A percentile compares a stretch with the other conserved stretches of the same genome.
phyloP scores from a whole-genome alignment of 2,888 invertebrate species.

The Nematopogon swammerdamellus region DNA sequence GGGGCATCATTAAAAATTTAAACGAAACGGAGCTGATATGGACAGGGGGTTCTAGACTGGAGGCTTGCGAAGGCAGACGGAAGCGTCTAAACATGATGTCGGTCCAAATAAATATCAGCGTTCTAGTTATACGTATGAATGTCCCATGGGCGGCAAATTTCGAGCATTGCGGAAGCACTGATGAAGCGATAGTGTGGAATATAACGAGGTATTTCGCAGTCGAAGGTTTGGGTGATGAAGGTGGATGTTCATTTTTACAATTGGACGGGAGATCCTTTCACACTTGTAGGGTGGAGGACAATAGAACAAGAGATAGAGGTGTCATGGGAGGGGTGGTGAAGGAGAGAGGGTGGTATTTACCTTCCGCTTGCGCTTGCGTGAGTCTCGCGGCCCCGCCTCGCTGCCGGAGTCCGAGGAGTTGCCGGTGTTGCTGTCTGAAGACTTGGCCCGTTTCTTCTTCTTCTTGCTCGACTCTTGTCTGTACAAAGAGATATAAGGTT shows the following conservation, averaged over 20 bases:
- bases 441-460: slow-evolving; percentile 58
- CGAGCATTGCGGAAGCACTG: neutral
- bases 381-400: slow-evolving; percentile 34
- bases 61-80: no score
- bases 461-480: slow-evolving; percentile 47
- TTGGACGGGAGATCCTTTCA: neutral
- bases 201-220: no score
- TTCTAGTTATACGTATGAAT: no score
- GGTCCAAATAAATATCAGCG: no score
- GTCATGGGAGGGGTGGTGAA: neutral
- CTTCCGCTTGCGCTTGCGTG: slow-evolving; percentile 45
- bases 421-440: slow-evolving; percentile 48
- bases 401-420: slow-evolving; percentile 35
- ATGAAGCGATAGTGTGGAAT: neutral
- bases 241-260: neutral
- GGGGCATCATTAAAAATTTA: no score
- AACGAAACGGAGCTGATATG: no score
- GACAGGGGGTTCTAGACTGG: no score
- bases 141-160: no score
- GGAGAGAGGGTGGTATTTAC: slow-evolving; percentile 19
- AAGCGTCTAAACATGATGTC: no score
- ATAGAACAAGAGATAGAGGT: neutral
- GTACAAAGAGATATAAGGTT: slow-evolving; percentile 11
- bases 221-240: neutral
- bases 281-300: neutral